These are phyloP conservation scores for human DNA, from an alignment of 2,113 vertebrate species.

Conservation along the genomic window GRCh38 chr5:82587501-82588000, in stretches of 20 bases:
- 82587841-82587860: not conserved
- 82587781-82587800: not conserved
- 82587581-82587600: not conserved
- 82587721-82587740: not conserved
- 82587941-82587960: not conserved
- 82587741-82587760: not conserved
- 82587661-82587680: not conserved
- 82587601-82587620: not conserved
- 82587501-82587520: constrained; percentile 1
- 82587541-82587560: not conserved
- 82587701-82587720: not conserved
- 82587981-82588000: not conserved
- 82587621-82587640: not conserved
- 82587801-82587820: not conserved
- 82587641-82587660: not conserved
- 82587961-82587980: not conserved
- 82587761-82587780: not conserved
- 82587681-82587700: not conserved
- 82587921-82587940: not conserved
- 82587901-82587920: not conserved
- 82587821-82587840: not conserved
- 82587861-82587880: not conserved
- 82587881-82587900: not conserved
- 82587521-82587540: not conserved
- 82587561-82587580: not conserved